phyloP scores from a whole-genome alignment of 2,888 invertebrate species.

The Syritta pipiens region DNA sequence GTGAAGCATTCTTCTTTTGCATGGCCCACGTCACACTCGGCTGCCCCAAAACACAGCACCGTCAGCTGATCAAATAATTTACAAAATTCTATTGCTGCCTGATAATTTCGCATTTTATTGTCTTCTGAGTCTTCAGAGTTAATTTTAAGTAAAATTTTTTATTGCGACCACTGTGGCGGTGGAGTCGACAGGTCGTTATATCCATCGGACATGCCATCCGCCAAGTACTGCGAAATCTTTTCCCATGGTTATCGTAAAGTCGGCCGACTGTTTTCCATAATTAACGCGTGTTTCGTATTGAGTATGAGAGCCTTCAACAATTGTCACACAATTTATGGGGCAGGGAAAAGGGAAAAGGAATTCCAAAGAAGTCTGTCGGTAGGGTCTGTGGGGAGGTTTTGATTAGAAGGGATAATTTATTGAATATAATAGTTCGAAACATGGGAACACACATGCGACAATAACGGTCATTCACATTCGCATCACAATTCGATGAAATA shows the following conservation, averaged over 20 bases:
- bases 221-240: conserved; percentile 13
- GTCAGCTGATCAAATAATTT: conserved; percentile 27
- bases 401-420: conserved; percentile 64
- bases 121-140: conserved; percentile 50
- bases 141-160: conserved; percentile 59
- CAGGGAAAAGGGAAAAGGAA: background rate
- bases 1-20: conserved; percentile 47
- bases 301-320: background rate
- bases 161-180: conserved; percentile 20
- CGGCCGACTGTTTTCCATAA: conserved; percentile 27
- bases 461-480: conserved; percentile 41
- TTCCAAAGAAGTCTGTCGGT: background rate
- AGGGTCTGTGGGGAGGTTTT: conserved; percentile 22
- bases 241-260: conserved; percentile 47
- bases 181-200: conserved; percentile 27
- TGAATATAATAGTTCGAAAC: conserved; percentile 39
- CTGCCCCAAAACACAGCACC: background rate
- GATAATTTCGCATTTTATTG: conserved; percentile 40
- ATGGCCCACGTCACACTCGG: background rate
- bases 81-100: conserved; percentile 47
- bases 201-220: conserved; percentile 51
- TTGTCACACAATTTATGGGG: conserved; percentile 49
- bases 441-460: conserved; percentile 10
- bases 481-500: conserved; percentile 61
- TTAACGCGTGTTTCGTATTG: conserved; percentile 18